phyloP scores from a whole-genome alignment of 2,888 invertebrate genomes.

The Orthosia gracilis region DNA sequence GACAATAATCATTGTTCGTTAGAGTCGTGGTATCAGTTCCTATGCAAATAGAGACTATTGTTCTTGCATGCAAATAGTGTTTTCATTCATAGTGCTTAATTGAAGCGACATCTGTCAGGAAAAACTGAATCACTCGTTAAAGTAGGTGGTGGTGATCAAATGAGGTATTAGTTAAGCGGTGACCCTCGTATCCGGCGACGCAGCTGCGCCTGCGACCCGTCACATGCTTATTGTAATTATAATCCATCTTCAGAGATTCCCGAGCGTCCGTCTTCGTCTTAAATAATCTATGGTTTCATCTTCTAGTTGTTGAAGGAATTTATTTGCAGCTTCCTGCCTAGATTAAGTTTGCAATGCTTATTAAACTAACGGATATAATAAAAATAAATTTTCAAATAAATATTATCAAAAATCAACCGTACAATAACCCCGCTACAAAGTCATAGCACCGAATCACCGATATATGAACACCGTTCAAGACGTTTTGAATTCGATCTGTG shows the following conservation, averaged over 20 bases:
- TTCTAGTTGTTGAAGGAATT: constrained; percentile 3
- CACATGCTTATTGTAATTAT: constrained; percentile 83
- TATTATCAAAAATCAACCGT: constrained; percentile 15
- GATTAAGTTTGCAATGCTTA: neutral
- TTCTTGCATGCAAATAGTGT: constrained; percentile 87
- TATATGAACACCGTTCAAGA: constrained; percentile 53
- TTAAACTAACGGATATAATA: constrained; percentile 6
- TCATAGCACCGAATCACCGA: constrained; percentile 34
- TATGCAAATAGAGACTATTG: constrained; percentile 87
- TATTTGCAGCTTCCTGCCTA: constrained; percentile 14
- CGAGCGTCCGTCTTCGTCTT: constrained; percentile 71
- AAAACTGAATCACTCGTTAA: constrained; percentile 89
- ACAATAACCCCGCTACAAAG: constrained; percentile 19
- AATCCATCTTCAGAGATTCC: constrained; percentile 74
- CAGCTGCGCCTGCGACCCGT: constrained; percentile 83
- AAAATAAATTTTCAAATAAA: neutral
- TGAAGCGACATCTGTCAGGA: constrained; percentile 89
- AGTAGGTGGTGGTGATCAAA: constrained; percentile 81
- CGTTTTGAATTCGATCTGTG: constrained; percentile 63
- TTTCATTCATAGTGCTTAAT: constrained; percentile 88
- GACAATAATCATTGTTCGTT: constrained; percentile 88
- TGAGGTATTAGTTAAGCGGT: constrained; percentile 85
- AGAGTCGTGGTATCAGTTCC: constrained; percentile 76
- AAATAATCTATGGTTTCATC: constrained; percentile 57
- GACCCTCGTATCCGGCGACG: constrained; percentile 88